These are phyloP conservation scores for Busseola fusca DNA, from an alignment of 2,888 invertebrate genomes.

Conservation along the genomic window DNA sequence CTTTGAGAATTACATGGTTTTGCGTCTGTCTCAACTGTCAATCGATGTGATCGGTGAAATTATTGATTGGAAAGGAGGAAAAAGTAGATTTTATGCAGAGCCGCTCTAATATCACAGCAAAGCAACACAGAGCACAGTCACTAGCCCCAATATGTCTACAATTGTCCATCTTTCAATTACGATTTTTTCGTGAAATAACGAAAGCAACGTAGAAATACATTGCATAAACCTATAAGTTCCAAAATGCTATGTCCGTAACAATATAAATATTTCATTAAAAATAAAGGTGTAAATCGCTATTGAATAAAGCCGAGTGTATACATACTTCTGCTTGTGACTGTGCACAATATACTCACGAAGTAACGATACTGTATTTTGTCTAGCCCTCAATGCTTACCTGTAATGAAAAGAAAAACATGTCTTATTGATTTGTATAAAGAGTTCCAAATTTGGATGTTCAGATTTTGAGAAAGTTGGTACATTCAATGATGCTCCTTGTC, in stretches of 20 bases:
- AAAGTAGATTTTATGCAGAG: constrained; percentile 15
- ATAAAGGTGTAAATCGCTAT: too few relatives aligned
- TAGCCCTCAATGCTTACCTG: constrained; percentile 35
- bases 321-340: too few relatives aligned
- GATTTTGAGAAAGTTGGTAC: not conserved
- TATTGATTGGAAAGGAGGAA: constrained; percentile 23
- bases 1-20: constrained; percentile 21
- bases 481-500: not conserved
- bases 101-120: not conserved
- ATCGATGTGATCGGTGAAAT: constrained; percentile 26
- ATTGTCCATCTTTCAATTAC: too few relatives aligned
- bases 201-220: too few relatives aligned
- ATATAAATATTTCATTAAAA: too few relatives aligned
- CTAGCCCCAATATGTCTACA: too few relatives aligned
- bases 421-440: constrained; percentile 17
- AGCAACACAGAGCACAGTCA: not conserved
- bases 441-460: not conserved
- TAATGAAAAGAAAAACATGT: constrained; percentile 27
- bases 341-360: constrained; percentile 9
- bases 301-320: too few relatives aligned
- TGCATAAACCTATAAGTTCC: too few relatives aligned
- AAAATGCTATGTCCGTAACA: too few relatives aligned
- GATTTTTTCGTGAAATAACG: too few relatives aligned
- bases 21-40: constrained; percentile 5
- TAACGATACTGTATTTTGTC: not conserved